Percentiles rank a stretch among this genome's conserved stretches.
These are phyloP conservation scores for Columba janthina DNA, from an alignment of 2,113 vertebrate genomes.

Conservation along the genomic window DNA sequence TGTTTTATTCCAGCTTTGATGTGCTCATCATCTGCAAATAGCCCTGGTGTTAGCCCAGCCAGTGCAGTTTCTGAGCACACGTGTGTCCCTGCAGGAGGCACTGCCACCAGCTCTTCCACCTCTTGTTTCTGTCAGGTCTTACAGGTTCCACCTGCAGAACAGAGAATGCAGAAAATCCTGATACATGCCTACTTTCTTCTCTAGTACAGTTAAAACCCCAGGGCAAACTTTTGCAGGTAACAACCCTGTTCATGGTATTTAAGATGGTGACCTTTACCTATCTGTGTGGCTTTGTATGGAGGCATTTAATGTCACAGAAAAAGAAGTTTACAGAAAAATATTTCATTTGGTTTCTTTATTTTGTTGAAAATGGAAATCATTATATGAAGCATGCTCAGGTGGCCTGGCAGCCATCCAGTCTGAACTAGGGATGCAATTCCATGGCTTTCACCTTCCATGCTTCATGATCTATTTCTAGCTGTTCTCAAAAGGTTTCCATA, in stretches of 20 bases:
- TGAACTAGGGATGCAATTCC: background rate
- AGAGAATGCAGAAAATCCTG: background rate
- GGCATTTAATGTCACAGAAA: background rate
- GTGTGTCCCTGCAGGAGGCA: fast-evolving
- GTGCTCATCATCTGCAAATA: background rate
- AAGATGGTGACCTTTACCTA: background rate
- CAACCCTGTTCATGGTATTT: background rate
- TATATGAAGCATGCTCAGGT: background rate
- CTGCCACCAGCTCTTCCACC: background rate
- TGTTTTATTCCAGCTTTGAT: background rate
- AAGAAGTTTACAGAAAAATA: background rate
- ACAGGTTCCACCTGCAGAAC: background rate
- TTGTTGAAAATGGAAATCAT: background rate
- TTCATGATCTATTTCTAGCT: background rate
- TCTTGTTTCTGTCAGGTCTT: background rate
- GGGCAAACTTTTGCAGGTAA: background rate
- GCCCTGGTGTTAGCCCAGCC: background rate
- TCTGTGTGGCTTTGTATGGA: background rate
- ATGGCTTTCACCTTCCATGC: background rate
- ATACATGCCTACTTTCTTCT: background rate
- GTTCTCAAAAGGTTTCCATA: background rate
- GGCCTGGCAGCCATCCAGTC: fast-evolving
- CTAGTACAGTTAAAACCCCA: background rate
- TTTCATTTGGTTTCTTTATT: background rate
- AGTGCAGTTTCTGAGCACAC: background rate